Evolutionary conservation across 2,888 invertebrate species (phyloP), one percentile per base, ranked within the genome.

Genomic region (Chymomyza procnemis): DNA sequence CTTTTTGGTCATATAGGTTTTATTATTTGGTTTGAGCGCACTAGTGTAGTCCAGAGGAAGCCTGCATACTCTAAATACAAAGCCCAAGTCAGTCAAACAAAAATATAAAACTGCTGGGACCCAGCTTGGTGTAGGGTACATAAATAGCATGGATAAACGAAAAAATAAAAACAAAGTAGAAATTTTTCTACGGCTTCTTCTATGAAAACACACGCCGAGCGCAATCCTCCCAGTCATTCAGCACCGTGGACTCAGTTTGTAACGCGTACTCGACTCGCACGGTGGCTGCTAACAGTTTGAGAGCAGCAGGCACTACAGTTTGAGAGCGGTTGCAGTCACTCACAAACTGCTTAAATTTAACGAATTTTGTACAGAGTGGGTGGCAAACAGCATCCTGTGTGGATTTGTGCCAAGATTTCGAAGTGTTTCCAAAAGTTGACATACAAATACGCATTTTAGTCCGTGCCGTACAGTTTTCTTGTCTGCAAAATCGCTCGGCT

Each of bases 171-270:
- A 26, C 56, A 26, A 67, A 48, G 69, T 68, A 75, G 47, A 68
- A 64, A 66, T 52, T 74, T 77, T 89, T 80, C 73, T 89, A 86
- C 68, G 89, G 89, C 86, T 89, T 89, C 89, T 63, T 61, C 69
- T 79, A 80, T 83, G 80, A 81, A 80, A 83, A 86, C 78, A 83
- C 80, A 81, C 78, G 81, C 67, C 66, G 70, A 79, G 75, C 67
- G 80, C 85, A 83, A 71, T 79, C 75, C 81, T 87, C 82, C 52
- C 56, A 58, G 54, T 60, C 66, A 66, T 26, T 52, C 54, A 30
- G 67, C 54, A 41, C 57, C 21, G 41, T 41, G 9, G 34, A 79
- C 86, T 89, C 90, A 90, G 89, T 90, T 88, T 84, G 88, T 89
- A 75, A 80, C 81, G 84, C 85, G 82, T 73, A 69, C 79, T 79